Evolutionary conservation across 2,888 invertebrate species (phyloP).

Genomic region (Amiota communis): DNA sequence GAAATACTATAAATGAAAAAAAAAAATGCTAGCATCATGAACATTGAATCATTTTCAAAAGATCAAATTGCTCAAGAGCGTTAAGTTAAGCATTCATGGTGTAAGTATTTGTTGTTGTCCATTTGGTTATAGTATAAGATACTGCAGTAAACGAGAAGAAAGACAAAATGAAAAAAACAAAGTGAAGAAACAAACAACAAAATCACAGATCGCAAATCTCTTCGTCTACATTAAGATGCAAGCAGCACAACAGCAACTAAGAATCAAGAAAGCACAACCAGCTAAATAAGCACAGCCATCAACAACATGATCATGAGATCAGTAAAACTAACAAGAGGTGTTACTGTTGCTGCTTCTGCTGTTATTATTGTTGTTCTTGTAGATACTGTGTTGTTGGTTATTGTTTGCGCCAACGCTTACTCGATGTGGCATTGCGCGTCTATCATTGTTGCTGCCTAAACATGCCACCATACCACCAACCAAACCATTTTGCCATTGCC

Average conservation of each 20-base stretch:
- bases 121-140: background rate
- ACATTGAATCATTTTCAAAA: conserved; percentile 13
- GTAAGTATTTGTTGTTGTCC: conserved; percentile 2
- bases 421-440: conserved; percentile 41
- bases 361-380: conserved; percentile 38
- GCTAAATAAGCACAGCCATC: conserved; percentile 17
- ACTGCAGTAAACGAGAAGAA: background rate
- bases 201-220: background rate
- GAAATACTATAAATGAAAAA: background rate
- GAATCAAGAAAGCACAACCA: background rate
- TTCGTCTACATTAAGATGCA: background rate
- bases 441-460: conserved; percentile 36
- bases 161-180: background rate
- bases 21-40: conserved; percentile 8
- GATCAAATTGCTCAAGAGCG: conserved; percentile 18
- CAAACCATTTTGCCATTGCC: too few relatives aligned
- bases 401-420: conserved; percentile 34
- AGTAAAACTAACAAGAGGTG: conserved; percentile 69
- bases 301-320: conserved; percentile 59
- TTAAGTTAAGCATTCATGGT: background rate
- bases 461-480: too few relatives aligned
- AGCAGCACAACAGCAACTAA: background rate
- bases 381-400: conserved; percentile 60
- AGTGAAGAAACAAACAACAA: background rate
- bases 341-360: conserved; percentile 43